Conservation (phyloP, 2,113 vertebrate genomes). For the Chlamydotis undulata region DNA sequence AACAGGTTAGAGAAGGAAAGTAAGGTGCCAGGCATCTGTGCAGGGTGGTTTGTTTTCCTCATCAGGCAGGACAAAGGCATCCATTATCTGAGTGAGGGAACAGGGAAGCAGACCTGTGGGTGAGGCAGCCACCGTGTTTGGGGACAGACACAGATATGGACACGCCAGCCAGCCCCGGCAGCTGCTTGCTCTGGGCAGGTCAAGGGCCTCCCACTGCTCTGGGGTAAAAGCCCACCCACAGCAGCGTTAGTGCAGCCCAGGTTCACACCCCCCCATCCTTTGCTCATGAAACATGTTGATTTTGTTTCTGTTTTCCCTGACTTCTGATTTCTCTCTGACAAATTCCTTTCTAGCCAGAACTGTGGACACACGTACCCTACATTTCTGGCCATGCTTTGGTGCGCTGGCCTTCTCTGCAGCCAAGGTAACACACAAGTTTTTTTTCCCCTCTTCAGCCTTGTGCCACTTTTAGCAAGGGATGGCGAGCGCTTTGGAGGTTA, state of each 20-base stretch:
- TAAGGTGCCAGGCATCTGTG: rapidly evolving
- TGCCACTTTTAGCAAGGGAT: neutral
- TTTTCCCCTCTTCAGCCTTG: neutral
- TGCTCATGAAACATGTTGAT: neutral
- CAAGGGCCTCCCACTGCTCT: rapidly evolving
- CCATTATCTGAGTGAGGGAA: neutral
- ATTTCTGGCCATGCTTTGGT: slow-evolving; percentile 91
- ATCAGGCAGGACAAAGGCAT: neutral
- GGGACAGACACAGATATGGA: rapidly evolving
- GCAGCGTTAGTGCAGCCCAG: neutral
- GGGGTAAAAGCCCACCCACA: neutral
- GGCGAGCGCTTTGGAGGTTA: rapidly evolving
- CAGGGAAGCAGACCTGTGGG: neutral
- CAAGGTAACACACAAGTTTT: slow-evolving; percentile 83
- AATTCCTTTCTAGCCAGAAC: slow-evolving; percentile 84
- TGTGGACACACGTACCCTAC: slow-evolving; percentile 91
- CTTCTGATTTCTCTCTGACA: neutral
- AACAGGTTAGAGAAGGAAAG: neutral
- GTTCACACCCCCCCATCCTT: neutral
- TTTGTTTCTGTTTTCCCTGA: neutral
- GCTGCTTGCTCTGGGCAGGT: neutral
- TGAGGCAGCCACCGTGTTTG: rapidly evolving
- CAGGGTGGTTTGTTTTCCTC: neutral
- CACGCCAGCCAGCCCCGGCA: neutral
- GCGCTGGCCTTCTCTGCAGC: slow-evolving; percentile 89